Evolutionary conservation across 2,888 invertebrate genomes (phyloP).

Genomic region (Falcaria lacertinaria): DNA sequence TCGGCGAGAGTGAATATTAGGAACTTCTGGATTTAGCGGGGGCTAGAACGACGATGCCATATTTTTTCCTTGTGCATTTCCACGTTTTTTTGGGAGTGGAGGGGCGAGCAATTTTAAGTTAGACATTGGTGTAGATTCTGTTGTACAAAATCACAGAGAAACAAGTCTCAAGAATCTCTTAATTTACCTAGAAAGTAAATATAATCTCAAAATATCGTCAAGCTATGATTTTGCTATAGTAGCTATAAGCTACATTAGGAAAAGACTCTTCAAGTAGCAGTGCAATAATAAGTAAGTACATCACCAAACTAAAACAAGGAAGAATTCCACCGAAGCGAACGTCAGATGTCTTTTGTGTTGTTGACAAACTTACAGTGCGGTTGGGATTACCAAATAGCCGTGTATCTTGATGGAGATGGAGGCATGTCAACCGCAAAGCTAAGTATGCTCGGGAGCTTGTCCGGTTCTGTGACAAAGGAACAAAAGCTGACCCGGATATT

Average conservation of each 20-base stretch:
- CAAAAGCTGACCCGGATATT: slow-evolving; percentile 68
- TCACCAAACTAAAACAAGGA: slow-evolving; percentile 44
- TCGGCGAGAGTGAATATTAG: no score
- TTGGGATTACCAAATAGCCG: slow-evolving; percentile 12
- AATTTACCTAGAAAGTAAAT: no score
- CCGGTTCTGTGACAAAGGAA: slow-evolving; percentile 63
- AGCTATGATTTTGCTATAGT: no score
- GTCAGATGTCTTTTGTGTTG: slow-evolving; percentile 52
- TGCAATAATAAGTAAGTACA: slow-evolving; percentile 27
- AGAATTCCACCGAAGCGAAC: slow-evolving; percentile 38
- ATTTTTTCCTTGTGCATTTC: no score
- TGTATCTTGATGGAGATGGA: slow-evolving; percentile 23
- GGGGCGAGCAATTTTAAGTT: no score
- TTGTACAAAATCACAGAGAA: no score
- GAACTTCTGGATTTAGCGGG: no score
- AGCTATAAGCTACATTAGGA: slow-evolving; percentile 38
- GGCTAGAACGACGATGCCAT: no score
- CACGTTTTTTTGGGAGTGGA: no score
- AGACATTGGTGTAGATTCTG: no score
- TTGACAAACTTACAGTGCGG: slow-evolving; percentile 29
- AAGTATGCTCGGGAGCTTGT: slow-evolving; percentile 47
- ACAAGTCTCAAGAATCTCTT: no score
- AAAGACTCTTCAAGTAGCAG: slow-evolving; percentile 33
- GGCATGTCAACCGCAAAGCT: slow-evolving; percentile 37
- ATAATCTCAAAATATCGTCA: no score